phyloP scores from a whole-genome alignment of 64 coral and sea anemone genomes.

The Montipora efflorescens region DNA sequence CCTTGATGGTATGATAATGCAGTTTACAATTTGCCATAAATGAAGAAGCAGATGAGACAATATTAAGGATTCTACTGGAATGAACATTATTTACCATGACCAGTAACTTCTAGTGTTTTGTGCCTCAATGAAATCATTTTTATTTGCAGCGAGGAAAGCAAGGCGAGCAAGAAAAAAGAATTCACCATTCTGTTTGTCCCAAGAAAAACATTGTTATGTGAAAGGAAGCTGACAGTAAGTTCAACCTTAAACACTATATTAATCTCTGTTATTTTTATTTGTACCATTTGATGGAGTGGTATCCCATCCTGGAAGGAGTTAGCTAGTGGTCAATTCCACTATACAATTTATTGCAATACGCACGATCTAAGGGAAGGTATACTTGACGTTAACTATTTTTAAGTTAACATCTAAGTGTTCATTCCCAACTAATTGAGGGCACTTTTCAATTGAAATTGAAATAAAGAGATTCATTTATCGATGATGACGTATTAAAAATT shows the following conservation, averaged over 20 bases:
- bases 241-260: background rate
- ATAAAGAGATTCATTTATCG: no score
- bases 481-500: no score
- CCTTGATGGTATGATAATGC: background rate
- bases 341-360: no score
- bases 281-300: no score
- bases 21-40: background rate
- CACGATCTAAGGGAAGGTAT: no score
- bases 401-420: no score
- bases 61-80: background rate
- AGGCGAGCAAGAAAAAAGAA: slow-evolving; percentile 90
- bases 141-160: slow-evolving; percentile 55
- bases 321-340: no score
- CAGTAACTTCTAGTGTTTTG: background rate
- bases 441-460: no score
- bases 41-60: background rate
- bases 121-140: background rate
- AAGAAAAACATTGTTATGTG: slow-evolving; percentile 95
- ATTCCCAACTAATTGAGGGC: no score
- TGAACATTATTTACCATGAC: background rate
- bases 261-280: no score
- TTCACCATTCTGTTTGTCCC: slow-evolving; percentile 93
- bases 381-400: no score
- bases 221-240: slow-evolving; percentile 75
- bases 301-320: no score